phyloP scores from a whole-genome alignment of 2,888 invertebrate species.

The Margaritifera margaritifera region DNA sequence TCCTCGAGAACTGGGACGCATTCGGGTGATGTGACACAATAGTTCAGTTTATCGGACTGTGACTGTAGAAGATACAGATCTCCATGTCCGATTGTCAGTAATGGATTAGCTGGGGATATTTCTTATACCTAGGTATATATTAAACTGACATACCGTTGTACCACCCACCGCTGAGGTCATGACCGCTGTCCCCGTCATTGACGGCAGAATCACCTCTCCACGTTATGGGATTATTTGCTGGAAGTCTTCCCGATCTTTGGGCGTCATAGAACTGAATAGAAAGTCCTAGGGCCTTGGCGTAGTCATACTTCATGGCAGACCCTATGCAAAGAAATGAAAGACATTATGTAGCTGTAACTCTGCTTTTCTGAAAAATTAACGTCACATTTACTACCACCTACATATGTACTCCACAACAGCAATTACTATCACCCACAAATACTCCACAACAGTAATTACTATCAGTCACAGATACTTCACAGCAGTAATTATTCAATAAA shows the following conservation, averaged over 20 bases:
- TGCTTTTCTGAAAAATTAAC: too few species aligned
- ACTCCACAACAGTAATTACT: too few species aligned
- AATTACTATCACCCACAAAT: too few species aligned
- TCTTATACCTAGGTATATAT: neutral
- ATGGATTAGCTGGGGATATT: neutral
- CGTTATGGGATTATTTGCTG: conserved; percentile 59
- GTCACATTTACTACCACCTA: too few species aligned
- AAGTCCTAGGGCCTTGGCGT: conserved; percentile 54
- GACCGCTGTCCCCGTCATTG: conserved; percentile 46
- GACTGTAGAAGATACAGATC: neutral
- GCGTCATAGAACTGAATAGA: conserved; percentile 67
- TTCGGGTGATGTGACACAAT: too few species aligned
- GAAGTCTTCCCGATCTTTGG: conserved; percentile 64
- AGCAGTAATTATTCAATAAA: too few species aligned
- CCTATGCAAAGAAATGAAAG: conserved; percentile 7
- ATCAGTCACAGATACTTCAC: too few species aligned
- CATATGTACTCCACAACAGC: too few species aligned
- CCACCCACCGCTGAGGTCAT: conserved; percentile 33
- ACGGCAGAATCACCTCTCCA: conserved; percentile 66
- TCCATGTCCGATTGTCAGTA: neutral
- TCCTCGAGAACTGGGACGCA: too few species aligned
- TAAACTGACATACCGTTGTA: conserved; percentile 26
- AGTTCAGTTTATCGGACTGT: neutral
- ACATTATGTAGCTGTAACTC: too few species aligned
- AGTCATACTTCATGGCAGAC: conserved; percentile 45